Base-by-base conservation (phyloP, 2,888 invertebrate genomes). In the Lithodes maja region DNA sequence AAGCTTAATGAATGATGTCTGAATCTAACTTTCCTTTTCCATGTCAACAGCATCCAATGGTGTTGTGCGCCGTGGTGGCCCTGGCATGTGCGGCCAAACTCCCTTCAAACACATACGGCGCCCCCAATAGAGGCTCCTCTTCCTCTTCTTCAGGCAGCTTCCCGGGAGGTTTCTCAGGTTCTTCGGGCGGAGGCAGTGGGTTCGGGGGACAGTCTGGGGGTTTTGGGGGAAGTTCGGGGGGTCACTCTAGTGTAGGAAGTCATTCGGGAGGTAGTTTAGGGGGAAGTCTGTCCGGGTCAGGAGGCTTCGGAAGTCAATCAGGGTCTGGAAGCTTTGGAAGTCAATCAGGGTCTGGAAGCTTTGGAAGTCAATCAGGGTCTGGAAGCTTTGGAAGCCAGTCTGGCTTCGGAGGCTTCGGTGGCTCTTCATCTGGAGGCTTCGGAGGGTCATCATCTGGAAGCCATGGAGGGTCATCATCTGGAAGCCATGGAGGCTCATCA, bases 41-140 rank as follows among this genome's bases (percentile, higher is more conserved):
- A 33, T 33, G 33, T 33, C 33, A 5, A 7, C 61, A 61, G 71
- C 71, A 71, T 12, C n/a, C 17, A 33, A 33, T 17, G 55, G 17
- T 80, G 80, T 9, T 80, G 17, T 80, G 80, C 55, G 17, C 17
- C 55, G 17, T 80, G 80, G n/a, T 80, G 55, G 80, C 54, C 80
- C 54, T 80, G 80, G 55, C 55, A n/a, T n/a, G 54, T 55, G 55
- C 80, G 9, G 80, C 80, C n/a, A 80, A 80, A 33, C 80, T 80
- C 33, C 80, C 80, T 33, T 61, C 61, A 61, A 5, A 5, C 61
- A 61, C 61, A 12, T 83, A 83, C 50, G 79, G 87, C 12, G 12
- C 79, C 2, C 83, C 83, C 1, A 55, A 78, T 61, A 83, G 87
- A 54, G 78, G 78, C 17, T 55, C 74, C 74, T 77, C 82, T 49